These are phyloP conservation scores for Chesias legatella DNA, from an alignment of 2,888 invertebrate genomes.

Conservation along the genomic window DNA sequence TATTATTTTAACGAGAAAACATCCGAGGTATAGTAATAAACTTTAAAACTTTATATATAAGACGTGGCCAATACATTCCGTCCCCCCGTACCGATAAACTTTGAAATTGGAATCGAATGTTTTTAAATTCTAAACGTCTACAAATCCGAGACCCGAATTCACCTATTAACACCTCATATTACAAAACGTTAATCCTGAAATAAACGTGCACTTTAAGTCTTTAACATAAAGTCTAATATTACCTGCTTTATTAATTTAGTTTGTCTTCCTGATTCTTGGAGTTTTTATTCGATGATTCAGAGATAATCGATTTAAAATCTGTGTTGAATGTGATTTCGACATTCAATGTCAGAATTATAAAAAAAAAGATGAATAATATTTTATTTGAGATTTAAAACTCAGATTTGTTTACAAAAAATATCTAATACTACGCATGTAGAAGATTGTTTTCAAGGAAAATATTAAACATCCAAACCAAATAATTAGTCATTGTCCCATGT, in stretches of 20 bases:
- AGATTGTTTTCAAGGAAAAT: too few species aligned
- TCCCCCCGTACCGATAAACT: conserved; percentile 39
- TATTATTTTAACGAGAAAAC: too few species aligned
- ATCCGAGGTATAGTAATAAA: too few species aligned
- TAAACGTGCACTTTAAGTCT: neutral
- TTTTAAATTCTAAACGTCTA: conserved; percentile 63
- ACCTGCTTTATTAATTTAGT: neutral
- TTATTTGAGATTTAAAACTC: too few species aligned
- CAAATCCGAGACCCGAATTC: conserved; percentile 47
- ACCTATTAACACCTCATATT: conserved; percentile 55
- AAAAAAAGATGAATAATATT: too few species aligned
- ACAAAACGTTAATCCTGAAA: conserved; percentile 40
- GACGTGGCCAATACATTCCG: conserved; percentile 38
- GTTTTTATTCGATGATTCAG: conserved; percentile 13
- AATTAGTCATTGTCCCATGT: too few species aligned
- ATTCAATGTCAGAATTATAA: neutral
- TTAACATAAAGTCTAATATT: conserved; percentile 28
- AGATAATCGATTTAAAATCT: conserved; percentile 20
- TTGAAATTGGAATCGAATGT: conserved; percentile 74
- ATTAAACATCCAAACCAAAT: too few species aligned
- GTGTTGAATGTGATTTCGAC: conserved; percentile 13
- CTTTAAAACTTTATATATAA: neutral
- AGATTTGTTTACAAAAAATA: too few species aligned
- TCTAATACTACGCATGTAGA: too few species aligned
- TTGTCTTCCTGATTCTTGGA: conserved; percentile 2